Conservation (phyloP, 1,140 invertebrate species). For the Meloidogyne chitwoodi region DNA sequence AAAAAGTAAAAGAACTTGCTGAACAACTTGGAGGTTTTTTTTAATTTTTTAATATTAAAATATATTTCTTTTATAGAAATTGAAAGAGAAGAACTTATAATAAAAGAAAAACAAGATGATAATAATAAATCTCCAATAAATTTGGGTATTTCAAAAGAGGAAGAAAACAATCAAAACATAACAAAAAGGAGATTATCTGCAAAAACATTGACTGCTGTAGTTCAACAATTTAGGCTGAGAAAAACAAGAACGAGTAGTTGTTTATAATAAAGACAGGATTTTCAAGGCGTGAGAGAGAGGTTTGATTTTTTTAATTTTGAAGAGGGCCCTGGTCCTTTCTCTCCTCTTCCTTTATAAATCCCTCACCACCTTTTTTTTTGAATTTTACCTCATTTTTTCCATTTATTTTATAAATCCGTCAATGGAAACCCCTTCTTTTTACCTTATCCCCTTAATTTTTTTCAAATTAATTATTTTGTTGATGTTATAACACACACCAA, state of each 20-base stretch:
- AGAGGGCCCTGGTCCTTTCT: neutral
- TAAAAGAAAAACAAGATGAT: neutral
- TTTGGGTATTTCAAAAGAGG: slow-evolving; percentile 2
- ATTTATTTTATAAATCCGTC: no score
- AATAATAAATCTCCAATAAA: neutral
- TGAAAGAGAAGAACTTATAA: neutral
- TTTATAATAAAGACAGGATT: neutral
- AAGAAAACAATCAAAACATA: neutral
- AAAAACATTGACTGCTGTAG: slow-evolving; percentile 1
- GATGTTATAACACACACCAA: no score
- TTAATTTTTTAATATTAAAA: neutral
- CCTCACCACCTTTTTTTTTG: no score
- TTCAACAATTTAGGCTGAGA: slow-evolving; percentile 9
- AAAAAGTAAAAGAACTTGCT: slow-evolving; percentile 37
- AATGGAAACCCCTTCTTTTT: no score
- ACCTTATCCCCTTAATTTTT: no score
- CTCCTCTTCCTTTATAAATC: neutral
- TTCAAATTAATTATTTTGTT: no score
- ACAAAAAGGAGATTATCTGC: slow-evolving; percentile 7
- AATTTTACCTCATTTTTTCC: no score
- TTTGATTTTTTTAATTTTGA: neutral
- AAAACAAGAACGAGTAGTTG: slow-evolving; percentile 9
- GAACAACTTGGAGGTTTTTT: slow-evolving; percentile 17
- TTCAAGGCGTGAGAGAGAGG: neutral
- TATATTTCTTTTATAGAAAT: neutral